Base-by-base conservation (phyloP, 2,888 invertebrate species). In the Tribolium freemani region DNA sequence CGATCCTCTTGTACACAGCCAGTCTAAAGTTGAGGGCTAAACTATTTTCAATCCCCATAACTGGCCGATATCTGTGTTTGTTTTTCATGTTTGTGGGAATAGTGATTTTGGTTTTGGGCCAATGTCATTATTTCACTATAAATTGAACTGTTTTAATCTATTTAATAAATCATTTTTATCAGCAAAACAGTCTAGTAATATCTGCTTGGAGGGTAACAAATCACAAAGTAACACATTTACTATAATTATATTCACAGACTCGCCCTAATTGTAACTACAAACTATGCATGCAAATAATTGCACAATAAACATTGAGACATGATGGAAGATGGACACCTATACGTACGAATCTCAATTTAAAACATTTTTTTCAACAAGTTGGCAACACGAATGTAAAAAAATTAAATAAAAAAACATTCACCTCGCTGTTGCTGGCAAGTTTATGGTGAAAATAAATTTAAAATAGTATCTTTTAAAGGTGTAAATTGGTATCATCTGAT, bases 1-100 rank as follows among this genome's bases (percentile, higher is more conserved):
- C 94, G 0, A 91, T 95, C 71, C 88, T 95, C 26, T 87, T 94
- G 76, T 95, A 93, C 84, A 91, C 94, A 0, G 92, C 93, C 1
- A 92, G 93, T 50, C 87, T 95, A 60, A 90, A 90, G 79, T 90
- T 95, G 84, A 90, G 90, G 73, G 95, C 94, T 1, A 91, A 92
- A 83, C 87, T 95, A 1, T 93, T 92, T 84, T 89, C 91, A 82
- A 90, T 92, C 81, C 93, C 94, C 5, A 90, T 95, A 70, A 92
- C 91, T 16, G 91, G 92, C 2, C 89, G 91, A 77, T 92, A 92
- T 80, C 84, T 94, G 3, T 92, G 91, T 79, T 87, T 93, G 44
- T 83, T 90, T 10, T 86, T 93, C 16, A 90, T 93, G 1, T 76
- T 92, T 31, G 85, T 89, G 0, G 86, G 90, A 54, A 88, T 94